Conservation (phyloP, 2,113 vertebrate genomes). For the Dissostichus mawsoni region DNA sequence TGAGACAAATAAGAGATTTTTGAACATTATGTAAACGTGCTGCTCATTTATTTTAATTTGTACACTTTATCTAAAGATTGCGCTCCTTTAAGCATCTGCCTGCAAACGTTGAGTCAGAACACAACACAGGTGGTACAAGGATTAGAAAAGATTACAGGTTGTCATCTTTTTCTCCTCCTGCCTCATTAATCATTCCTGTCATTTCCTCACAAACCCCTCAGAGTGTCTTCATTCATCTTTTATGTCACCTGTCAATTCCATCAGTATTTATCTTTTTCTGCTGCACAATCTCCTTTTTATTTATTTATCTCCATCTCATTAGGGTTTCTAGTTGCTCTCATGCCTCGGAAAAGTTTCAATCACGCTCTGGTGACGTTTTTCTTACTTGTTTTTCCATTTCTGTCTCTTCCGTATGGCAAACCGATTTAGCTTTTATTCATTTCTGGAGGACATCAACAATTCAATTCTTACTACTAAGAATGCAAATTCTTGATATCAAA, state of each 20-base stretch:
- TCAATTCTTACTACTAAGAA: no score
- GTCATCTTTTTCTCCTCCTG: neutral
- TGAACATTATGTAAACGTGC: no score
- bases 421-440: no score
- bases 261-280: slow-evolving; percentile 13
- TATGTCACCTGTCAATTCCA: slow-evolving; percentile 19
- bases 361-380: neutral
- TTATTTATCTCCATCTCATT: neutral
- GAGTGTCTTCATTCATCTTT: slow-evolving; percentile 19
- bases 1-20: no score
- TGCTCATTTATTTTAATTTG: neutral
- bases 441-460: no score
- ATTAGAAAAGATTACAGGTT: neutral
- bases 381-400: neutral
- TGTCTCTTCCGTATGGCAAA: no score
- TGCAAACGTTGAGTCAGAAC: neutral
- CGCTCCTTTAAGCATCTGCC: neutral
- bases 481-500: no score
- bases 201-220: slow-evolving; percentile 12
- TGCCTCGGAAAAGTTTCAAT: neutral
- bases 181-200: slow-evolving; percentile 5
- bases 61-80: neutral
- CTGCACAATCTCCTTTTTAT: neutral
- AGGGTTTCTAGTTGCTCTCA: neutral
- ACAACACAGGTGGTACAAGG: neutral